Evolutionary conservation across 2,797 vertebrate species (phyloP).

Genomic region (Phylloscopus collybita): DNA sequence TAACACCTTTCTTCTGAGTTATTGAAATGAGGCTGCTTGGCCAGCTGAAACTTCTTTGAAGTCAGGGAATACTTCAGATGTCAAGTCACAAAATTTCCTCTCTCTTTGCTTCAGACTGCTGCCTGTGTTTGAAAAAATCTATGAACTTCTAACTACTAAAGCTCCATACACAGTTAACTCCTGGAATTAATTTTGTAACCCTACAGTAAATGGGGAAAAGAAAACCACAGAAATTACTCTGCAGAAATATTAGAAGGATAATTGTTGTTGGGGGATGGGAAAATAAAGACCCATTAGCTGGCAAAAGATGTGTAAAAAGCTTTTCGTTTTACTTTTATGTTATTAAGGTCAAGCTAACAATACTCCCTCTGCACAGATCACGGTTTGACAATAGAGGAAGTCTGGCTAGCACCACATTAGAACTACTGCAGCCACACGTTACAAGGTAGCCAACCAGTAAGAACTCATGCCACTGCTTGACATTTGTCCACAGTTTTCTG

Average conservation of each 20-base stretch:
- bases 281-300: slow-evolving; percentile 23
- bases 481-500: background rate
- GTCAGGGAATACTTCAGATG: slow-evolving; percentile 59
- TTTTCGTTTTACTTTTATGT: slow-evolving; percentile 5
- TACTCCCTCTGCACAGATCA: background rate
- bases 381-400: background rate
- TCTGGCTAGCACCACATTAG: background rate
- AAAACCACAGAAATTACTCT: slow-evolving; percentile 29
- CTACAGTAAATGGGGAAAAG: background rate
- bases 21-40: slow-evolving; percentile 51
- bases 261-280: background rate
- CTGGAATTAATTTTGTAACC: slow-evolving; percentile 22
- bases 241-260: slow-evolving; percentile 19
- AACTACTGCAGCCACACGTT: background rate
- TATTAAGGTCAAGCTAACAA: background rate
- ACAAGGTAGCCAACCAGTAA: background rate
- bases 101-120: slow-evolving; percentile 15
- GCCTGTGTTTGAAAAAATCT: slow-evolving; percentile 42
- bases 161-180: background rate
- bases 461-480: background rate
- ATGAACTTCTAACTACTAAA: slow-evolving; percentile 34
- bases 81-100: slow-evolving; percentile 54
- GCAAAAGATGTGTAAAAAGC: slow-evolving; percentile 19
- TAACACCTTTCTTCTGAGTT: slow-evolving; percentile 44
- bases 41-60: slow-evolving; percentile 58